Evolutionary conservation across 2,888 invertebrate species (phyloP).

Genomic region (Microplitis deprimator): DNA sequence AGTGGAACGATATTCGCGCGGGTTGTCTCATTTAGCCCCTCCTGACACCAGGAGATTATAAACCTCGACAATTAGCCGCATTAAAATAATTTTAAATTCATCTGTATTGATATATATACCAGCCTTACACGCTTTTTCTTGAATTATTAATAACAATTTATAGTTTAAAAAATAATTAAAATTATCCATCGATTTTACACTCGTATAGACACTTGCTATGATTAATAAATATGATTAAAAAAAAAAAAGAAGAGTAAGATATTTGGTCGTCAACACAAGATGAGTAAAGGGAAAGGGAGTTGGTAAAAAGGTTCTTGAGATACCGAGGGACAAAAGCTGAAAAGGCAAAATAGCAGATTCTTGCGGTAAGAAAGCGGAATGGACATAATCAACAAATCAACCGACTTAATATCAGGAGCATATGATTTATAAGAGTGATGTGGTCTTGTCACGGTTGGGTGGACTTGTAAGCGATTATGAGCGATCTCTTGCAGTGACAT

Average conservation of each 20-base stretch:
- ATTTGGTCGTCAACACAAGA: background rate
- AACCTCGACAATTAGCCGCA: background rate
- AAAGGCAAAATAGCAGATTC: conserved; percentile 38
- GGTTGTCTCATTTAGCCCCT: conserved; percentile 70
- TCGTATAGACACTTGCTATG: too few relatives aligned
- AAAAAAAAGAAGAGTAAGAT: too few relatives aligned
- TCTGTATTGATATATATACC: too few relatives aligned
- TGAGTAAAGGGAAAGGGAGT: background rate
- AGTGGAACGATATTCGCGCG: conserved; percentile 68
- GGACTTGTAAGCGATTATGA: background rate
- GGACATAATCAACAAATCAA: conserved; percentile 72
- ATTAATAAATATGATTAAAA: too few relatives aligned
- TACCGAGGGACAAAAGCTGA: background rate
- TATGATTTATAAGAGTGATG: conserved; percentile 46
- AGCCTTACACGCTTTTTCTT: too few relatives aligned
- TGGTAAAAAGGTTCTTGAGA: background rate
- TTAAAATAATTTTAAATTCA: background rate
- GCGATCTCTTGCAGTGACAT: conserved; percentile 43
- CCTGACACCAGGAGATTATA: conserved; percentile 63
- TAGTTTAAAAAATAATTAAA: too few relatives aligned
- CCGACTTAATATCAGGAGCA: conserved; percentile 61
- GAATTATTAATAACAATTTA: too few relatives aligned
- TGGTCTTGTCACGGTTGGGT: background rate
- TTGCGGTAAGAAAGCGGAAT: conserved; percentile 66
- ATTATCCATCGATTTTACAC: too few relatives aligned